A percentile compares a stretch with the other conserved stretches of the same genome.
phyloP scores from a whole-genome alignment of 2,113 vertebrate species.

The Scomber colias region DNA sequence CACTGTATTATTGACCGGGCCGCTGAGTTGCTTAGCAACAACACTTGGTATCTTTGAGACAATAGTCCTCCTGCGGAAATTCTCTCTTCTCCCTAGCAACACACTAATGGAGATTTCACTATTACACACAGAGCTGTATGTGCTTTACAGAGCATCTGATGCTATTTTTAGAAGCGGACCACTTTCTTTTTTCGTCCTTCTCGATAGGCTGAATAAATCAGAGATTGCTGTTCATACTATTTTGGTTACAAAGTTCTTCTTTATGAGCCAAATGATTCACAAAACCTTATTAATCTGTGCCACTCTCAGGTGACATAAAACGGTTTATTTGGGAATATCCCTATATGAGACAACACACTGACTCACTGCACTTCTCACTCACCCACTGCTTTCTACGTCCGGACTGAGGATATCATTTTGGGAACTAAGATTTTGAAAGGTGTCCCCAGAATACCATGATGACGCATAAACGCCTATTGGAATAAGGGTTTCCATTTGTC shows the following conservation, averaged over 20 bases:
- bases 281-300: no score
- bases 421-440: constrained; percentile 18
- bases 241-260: neutral
- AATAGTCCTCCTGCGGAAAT: constrained; percentile 61
- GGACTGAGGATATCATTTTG: neutral
- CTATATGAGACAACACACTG: neutral
- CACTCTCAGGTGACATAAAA: constrained; percentile 4
- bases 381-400: neutral
- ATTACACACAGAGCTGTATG: constrained; percentile 21
- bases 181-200: neutral
- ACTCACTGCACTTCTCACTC: constrained; percentile 37
- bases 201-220: constrained; percentile 1
- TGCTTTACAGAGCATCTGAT: constrained; percentile 22
- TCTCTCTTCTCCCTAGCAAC: constrained; percentile 75
- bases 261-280: constrained; percentile 5
- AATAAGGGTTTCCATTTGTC: constrained; percentile 38
- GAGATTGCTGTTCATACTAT: neutral
- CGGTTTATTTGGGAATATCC: constrained; percentile 14
- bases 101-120: constrained; percentile 57
- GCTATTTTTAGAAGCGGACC: constrained; percentile 74
- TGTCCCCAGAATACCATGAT: constrained; percentile 44
- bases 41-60: constrained; percentile 65
- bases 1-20: constrained; percentile 77
- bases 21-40: constrained; percentile 83
- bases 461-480: constrained; percentile 46